These are phyloP conservation scores for Mylabris sibirica DNA, from an alignment of 2,888 invertebrate genomes.

Conservation along the genomic window DNA sequence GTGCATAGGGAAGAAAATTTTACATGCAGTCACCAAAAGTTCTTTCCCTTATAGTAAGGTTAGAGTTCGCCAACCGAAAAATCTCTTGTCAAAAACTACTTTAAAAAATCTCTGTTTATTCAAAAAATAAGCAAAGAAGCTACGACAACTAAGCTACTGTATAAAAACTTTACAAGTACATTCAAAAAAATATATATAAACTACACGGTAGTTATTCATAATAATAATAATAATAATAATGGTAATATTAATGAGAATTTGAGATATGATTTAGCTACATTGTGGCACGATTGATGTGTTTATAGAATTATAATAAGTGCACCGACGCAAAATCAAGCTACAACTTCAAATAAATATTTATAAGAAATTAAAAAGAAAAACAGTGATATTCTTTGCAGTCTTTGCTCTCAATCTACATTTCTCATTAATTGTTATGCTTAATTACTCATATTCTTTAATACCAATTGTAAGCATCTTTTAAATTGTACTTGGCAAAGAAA, in stretches of 20 bases:
- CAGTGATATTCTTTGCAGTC: not conserved
- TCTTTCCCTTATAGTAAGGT: conserved; percentile 65
- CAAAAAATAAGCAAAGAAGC: conserved; percentile 52
- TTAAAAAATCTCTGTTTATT: conserved; percentile 45
- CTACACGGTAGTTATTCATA: conserved; percentile 22
- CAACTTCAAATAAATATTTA: conserved; percentile 20
- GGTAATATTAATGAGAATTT: conserved; percentile 2
- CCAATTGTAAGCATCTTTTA: no score
- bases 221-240: conserved; percentile 1
- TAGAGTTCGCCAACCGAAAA: conserved; percentile 57
- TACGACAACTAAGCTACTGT: conserved; percentile 50
- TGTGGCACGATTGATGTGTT: conserved; percentile 33
- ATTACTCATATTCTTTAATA: no score
- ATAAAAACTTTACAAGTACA: conserved; percentile 48
- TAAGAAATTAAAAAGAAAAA: conserved; percentile 12
- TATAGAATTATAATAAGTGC: conserved; percentile 29
- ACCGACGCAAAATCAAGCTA: conserved; percentile 28
- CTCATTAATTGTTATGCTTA: no score
- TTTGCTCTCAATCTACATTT: no score
- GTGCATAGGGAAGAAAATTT: conserved; percentile 4
- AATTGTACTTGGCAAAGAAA: no score
- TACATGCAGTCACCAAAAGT: conserved; percentile 47
- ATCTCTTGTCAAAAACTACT: conserved; percentile 50
- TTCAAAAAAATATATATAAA: conserved; percentile 33
- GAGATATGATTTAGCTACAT: conserved; percentile 18